Conservation (phyloP, 2,797 vertebrate species). For the Phrynocephalus vlangalii region DNA sequence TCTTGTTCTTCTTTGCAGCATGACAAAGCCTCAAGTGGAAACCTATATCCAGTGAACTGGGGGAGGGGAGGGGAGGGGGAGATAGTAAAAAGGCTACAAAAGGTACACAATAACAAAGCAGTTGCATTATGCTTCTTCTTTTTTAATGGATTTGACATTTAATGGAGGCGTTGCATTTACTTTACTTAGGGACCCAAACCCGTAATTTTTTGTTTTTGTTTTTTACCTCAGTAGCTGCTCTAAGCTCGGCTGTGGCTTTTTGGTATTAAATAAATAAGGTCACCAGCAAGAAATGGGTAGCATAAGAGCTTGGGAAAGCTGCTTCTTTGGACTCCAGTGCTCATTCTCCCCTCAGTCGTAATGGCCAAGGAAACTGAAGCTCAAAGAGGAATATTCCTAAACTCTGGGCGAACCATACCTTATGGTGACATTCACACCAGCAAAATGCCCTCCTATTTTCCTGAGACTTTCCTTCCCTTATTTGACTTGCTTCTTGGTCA, state of each 20-base stretch:
- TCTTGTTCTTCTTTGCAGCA: background rate
- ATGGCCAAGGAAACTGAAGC: too few species aligned
- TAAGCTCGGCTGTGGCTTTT: background rate
- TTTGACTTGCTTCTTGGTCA: too few species aligned
- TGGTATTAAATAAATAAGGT: background rate
- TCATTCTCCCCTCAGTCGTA: too few species aligned
- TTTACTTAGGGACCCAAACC: too few species aligned
- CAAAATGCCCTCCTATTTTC: too few species aligned
- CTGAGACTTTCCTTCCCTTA: too few species aligned
- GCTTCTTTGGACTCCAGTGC: too few species aligned
- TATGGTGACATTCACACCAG: too few species aligned
- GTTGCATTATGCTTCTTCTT: background rate
- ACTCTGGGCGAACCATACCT: too few species aligned
- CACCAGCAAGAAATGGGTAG: background rate
- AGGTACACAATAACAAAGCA: background rate
- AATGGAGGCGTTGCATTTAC: background rate
- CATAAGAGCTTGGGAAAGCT: too few species aligned
- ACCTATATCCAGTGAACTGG: background rate
- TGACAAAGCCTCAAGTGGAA: conserved; percentile 23
- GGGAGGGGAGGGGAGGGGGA: background rate
- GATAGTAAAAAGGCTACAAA: background rate
- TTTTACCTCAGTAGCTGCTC: background rate
- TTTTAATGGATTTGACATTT: background rate
- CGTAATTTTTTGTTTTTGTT: background rate
- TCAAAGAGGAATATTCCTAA: too few species aligned